Percentiles rank a stretch among this genome's conserved stretches.
These are phyloP conservation scores for Myrmecobius fasciatus DNA, from an alignment of 2,113 vertebrate species.

Conservation along the genomic window DNA sequence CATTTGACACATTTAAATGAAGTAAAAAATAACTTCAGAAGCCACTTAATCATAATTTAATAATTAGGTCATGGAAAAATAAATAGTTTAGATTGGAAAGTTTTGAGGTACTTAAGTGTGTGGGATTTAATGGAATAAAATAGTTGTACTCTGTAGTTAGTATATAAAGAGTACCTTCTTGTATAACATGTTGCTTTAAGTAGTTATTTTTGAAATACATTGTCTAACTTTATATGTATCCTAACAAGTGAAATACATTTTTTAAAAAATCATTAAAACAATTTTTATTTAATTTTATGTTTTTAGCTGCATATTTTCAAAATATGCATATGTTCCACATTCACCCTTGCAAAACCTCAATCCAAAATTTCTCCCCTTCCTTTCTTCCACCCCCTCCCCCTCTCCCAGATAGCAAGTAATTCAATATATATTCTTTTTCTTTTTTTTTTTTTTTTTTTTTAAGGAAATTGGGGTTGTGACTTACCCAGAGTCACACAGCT, in stretches of 20 bases:
- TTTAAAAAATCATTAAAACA: not conserved
- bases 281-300: no score
- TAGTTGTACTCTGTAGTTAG: not conserved
- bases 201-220: not conserved
- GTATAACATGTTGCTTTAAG: not conserved
- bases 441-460: no score
- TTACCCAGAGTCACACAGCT: no score
- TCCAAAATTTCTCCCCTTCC: no score
- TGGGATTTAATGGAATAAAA: conserved; percentile 18
- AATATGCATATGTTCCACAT: no score
- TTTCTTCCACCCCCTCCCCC: no score
- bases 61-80: not conserved
- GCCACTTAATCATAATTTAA: not conserved
- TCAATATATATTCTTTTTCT: no score
- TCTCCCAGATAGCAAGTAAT: no score
- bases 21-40: not conserved
- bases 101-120: conserved; percentile 18
- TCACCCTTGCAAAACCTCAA: no score
- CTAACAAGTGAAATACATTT: not conserved
- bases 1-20: not conserved
- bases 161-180: not conserved
- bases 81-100: not conserved
- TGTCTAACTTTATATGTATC: not conserved
- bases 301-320: no score
- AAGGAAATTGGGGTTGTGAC: no score